These are phyloP conservation scores for Hecatera dysodea DNA, from an alignment of 2,888 invertebrate genomes.

Conservation along the genomic window DNA sequence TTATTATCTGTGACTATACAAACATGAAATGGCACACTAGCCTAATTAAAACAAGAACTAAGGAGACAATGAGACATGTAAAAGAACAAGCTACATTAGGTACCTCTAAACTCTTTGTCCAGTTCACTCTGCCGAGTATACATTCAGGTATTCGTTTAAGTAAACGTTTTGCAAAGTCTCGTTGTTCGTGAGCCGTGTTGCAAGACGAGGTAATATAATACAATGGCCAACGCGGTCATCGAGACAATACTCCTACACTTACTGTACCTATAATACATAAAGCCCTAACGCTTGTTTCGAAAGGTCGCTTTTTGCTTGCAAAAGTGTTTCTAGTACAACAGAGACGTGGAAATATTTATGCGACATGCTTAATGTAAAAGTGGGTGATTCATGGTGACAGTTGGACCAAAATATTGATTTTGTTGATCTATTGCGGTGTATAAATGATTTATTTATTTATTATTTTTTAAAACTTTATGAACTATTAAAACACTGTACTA, in stretches of 20 bases:
- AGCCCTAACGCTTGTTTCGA: constrained; percentile 59
- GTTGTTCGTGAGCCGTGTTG: constrained; percentile 80
- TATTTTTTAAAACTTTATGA: too few relatives aligned
- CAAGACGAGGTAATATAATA: constrained; percentile 80
- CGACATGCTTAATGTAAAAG: constrained; percentile 57
- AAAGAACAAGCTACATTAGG: constrained; percentile 16
- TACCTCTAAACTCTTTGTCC: constrained; percentile 48
- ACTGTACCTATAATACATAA: constrained; percentile 67
- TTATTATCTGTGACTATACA: constrained; percentile 32
- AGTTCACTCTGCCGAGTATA: constrained; percentile 48
- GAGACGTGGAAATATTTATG: constrained; percentile 43
- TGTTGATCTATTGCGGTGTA: constrained; percentile 20
- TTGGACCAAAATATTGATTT: constrained; percentile 49
- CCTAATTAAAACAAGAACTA: constrained; percentile 29
- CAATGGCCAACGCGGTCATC: constrained; percentile 79
- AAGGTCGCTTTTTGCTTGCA: constrained; percentile 60
- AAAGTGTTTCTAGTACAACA: constrained; percentile 37
- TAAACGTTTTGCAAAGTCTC: constrained; percentile 80
- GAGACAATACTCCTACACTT: constrained; percentile 81
- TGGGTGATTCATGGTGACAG: constrained; percentile 48
- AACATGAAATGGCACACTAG: constrained; percentile 27
- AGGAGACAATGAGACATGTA: neutral
- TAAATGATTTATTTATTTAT: too few relatives aligned
- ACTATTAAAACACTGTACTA: too few relatives aligned
- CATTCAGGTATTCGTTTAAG: constrained; percentile 68